Evolutionary conservation across 2,888 invertebrate species (phyloP).

Genomic region (Ephialtes manifestator): DNA sequence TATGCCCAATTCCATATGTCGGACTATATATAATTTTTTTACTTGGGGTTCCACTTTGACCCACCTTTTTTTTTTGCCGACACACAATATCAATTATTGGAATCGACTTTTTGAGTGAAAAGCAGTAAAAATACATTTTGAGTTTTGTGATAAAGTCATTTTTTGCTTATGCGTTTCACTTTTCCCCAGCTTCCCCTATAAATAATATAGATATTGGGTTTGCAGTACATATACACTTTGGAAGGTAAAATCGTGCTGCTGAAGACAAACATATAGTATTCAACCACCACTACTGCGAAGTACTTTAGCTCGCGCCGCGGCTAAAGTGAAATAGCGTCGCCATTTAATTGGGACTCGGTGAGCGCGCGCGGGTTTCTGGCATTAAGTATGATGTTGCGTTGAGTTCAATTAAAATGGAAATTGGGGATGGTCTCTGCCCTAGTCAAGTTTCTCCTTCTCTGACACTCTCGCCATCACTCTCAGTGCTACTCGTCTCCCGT

Average conservation of each 20-base stretch:
- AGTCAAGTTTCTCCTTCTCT: conserved; percentile 51
- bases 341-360: conserved; percentile 83
- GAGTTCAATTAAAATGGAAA: conserved; percentile 86
- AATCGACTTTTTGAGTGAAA: no score
- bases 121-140: no score
- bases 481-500: conserved; percentile 54
- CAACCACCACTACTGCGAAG: neutral
- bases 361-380: conserved; percentile 81
- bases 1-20: no score
- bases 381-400: conserved; percentile 85
- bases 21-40: no score
- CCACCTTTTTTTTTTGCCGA: no score
- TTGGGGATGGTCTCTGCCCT: conserved; percentile 76
- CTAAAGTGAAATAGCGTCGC: conserved; percentile 81
- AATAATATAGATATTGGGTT: conserved; percentile 19
- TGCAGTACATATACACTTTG: neutral
- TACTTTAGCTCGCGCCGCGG: conserved; percentile 10
- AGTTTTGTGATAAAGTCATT: no score
- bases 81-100: no score
- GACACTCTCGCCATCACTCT: conserved; percentile 37
- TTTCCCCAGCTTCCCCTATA: no score
- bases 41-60: no score
- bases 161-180: no score
- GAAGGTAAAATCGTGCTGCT: conserved; percentile 10
- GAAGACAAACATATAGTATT: neutral